Evolutionary conservation across 1,140 invertebrate genomes (phyloP), one percentile per base, ranked within the genome.

Genomic region (Bombus sibiricus): DNA sequence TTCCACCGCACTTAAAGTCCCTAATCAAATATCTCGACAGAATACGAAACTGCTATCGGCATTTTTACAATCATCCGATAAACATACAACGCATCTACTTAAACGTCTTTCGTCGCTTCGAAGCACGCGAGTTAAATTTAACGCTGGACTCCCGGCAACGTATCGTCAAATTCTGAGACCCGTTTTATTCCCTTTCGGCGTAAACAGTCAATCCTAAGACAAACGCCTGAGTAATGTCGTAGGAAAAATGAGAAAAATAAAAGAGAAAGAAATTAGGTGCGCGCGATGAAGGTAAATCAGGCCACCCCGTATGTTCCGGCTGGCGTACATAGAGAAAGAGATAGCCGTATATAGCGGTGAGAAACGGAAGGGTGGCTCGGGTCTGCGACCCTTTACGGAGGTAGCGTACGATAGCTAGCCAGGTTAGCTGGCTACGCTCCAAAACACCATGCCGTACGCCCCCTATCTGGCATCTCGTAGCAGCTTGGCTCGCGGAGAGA

Each of bases 381-480:
- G 72, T 89, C 64, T 73, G 79, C 82, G 88, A 87, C 62, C 81
- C 68, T 76, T 64, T 28, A 74, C 43, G 74, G 72, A 39, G 75
- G 41, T 64, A 81, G 86, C 47, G 72, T 81, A 89, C 77, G 88
- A 84, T 89, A 87, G 88, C 85, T 72, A 87, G 81, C 28, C 28
- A 62, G 59, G 75, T 81, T 88, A 78, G 81, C 84, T 90, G 89
- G 89, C 89, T 86, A 81, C 69, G 89, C 89, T 91, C 89, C 89
- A 90, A 91, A 91, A 91, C 81, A 84, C 68, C 76, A 66, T 81
- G 83, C 62, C 77, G 72, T 89, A 88, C 86, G 73, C 77, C 86
- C 73, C 77, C 83, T 91, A 88, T 91, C 89, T 90, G 81, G 72
- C 86, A 88, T 91, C 89, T 90, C 88, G 73, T 75, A 90, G 83